Evolutionary conservation across 2,113 vertebrate genomes (phyloP).

Genomic region (Grallaria varia): DNA sequence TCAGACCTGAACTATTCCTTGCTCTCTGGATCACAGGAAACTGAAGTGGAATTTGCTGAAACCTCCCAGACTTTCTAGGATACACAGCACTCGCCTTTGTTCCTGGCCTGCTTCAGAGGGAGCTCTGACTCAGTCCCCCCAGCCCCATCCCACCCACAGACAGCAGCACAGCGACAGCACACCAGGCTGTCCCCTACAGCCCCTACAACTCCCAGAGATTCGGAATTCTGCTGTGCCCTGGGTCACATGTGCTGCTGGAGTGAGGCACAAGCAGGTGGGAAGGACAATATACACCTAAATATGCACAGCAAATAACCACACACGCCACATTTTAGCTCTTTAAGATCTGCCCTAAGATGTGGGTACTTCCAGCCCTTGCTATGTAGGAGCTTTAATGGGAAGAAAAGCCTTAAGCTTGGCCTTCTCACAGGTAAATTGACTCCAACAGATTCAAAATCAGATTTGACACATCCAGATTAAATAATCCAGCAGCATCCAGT

Average conservation of each 20-base stretch:
- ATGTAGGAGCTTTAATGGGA: not conserved
- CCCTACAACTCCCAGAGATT: rapidly evolving
- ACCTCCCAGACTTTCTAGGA: not conserved
- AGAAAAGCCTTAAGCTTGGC: not conserved
- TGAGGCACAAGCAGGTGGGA: not conserved
- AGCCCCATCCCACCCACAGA: not conserved
- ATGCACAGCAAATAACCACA: not conserved
- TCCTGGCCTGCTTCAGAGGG: not conserved
- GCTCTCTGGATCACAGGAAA: not conserved
- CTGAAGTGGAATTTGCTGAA: not conserved
- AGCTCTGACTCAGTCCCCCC: not conserved
- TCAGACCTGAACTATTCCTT: not conserved
- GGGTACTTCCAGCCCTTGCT: not conserved
- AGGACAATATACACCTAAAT: rapidly evolving
- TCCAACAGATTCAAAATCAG: not conserved
- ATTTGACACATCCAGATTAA: not conserved
- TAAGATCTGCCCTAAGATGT: rapidly evolving
- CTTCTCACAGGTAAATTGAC: not conserved
- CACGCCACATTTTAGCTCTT: rapidly evolving
- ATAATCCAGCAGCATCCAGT: not conserved
- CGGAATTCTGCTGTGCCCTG: not conserved
- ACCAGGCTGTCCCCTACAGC: not conserved
- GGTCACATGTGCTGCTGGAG: not conserved
- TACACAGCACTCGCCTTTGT: rapidly evolving
- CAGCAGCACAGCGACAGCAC: not conserved